Evolutionary conservation across 2,113 vertebrate genomes (phyloP).

Genomic region (Strigops habroptila): DNA sequence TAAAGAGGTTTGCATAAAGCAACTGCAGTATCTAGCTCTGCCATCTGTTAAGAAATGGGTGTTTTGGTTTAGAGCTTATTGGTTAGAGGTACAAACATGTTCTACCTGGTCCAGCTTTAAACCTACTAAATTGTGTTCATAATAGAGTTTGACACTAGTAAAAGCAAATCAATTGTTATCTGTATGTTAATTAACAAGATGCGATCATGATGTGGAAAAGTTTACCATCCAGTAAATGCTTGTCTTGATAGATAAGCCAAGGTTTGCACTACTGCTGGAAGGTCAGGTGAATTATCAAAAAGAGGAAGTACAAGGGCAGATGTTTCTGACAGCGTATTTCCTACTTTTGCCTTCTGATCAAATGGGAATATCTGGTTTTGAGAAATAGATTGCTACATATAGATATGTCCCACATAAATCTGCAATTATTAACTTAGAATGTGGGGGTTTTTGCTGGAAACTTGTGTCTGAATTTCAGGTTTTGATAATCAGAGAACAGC

Average conservation of each 20-base stretch:
- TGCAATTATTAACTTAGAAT: neutral
- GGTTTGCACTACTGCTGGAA: neutral
- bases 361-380: neutral
- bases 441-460: neutral
- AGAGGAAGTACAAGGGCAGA: neutral
- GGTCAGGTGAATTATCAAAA: neutral
- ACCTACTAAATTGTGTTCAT: neutral
- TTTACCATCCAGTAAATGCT: neutral
- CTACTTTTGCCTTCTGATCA: neutral
- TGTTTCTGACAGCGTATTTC: neutral
- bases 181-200: neutral
- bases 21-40: neutral
- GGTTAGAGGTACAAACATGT: neutral
- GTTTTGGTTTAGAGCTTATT: neutral
- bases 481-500: neutral
- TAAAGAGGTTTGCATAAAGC: neutral
- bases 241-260: neutral
- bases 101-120: neutral
- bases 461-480: neutral
- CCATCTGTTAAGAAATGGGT: neutral
- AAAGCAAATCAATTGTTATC: neutral
- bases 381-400: neutral
- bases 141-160: neutral
- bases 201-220: neutral
- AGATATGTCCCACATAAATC: neutral